Percentiles rank a stretch among this genome's conserved stretches.
These are phyloP conservation scores for Nesospiza acunhae DNA, from an alignment of 2,113 vertebrate species.

Conservation along the genomic window DNA sequence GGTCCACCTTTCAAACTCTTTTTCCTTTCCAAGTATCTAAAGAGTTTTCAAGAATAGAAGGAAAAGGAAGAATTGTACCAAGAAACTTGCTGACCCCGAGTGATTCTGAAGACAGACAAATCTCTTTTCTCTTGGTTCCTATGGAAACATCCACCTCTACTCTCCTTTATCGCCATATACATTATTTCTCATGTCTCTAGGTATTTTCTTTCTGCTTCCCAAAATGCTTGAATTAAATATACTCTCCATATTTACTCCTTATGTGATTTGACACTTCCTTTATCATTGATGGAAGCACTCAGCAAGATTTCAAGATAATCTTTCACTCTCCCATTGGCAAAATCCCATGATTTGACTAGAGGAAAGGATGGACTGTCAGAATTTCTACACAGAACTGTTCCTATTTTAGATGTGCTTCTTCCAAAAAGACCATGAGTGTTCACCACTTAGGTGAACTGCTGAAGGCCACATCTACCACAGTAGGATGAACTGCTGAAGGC, in stretches of 20 bases:
- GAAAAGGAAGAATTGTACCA: neutral
- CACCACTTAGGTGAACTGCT: neutral
- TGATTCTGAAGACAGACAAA: slow-evolving; percentile 25
- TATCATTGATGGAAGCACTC: neutral
- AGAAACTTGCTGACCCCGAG: slow-evolving; percentile 13
- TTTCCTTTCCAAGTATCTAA: neutral
- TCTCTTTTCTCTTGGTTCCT: slow-evolving; percentile 39
- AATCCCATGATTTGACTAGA: neutral
- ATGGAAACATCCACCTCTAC: slow-evolving; percentile 42
- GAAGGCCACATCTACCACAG: neutral
- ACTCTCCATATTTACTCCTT: slow-evolving; percentile 6
- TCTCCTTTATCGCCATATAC: slow-evolving; percentile 1
- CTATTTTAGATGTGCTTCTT: neutral
- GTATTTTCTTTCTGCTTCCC: slow-evolving; percentile 18
- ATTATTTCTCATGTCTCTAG: slow-evolving; percentile 31
- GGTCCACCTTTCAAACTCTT: neutral
- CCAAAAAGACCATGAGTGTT: neutral
- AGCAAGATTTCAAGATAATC: neutral
- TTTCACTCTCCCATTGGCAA: neutral
- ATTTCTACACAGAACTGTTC: neutral
- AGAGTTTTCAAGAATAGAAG: neutral
- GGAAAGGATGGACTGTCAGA: neutral
- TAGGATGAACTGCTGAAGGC: neutral
- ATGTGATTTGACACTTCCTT: neutral
- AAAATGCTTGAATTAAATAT: slow-evolving; percentile 7